These are phyloP conservation scores for Paraescarpia echinospica DNA, from an alignment of 1,140 invertebrate species.

Conservation along the genomic window DNA sequence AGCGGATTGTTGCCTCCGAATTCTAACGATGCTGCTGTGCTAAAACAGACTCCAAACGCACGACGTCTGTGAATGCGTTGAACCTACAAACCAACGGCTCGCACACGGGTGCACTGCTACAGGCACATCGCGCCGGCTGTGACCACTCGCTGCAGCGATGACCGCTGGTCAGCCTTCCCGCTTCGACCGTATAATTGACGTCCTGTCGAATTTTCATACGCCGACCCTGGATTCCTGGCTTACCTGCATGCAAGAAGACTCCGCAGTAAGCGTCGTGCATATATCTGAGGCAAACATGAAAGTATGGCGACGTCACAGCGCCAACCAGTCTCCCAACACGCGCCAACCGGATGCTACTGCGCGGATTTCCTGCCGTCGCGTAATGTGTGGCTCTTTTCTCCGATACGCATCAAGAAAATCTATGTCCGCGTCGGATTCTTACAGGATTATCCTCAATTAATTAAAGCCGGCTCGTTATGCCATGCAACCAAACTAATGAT, in stretches of 20 bases:
- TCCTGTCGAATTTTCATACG: background rate
- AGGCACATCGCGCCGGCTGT: background rate
- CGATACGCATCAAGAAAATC: background rate
- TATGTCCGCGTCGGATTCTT: background rate
- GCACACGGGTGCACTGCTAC: too few relatives aligned
- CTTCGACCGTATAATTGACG: background rate
- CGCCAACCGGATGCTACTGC: background rate
- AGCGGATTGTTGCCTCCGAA: background rate
- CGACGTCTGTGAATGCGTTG: background rate
- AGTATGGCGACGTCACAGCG: background rate
- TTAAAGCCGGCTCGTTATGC: background rate
- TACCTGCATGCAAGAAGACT: background rate
- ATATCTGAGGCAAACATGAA: background rate
- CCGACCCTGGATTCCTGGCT: background rate
- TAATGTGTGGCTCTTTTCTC: background rate
- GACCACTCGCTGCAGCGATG: background rate
- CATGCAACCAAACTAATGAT: background rate
- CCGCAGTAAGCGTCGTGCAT: background rate
- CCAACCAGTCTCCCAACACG: background rate
- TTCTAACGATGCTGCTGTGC: background rate
- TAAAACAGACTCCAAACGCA: background rate
- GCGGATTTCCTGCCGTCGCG: background rate
- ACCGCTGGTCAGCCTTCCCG: background rate
- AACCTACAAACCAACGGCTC: background rate
- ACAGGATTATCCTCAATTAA: slow-evolving; percentile 6